phyloP scores from a whole-genome alignment of 2,113 vertebrate species.

The Rhadina sibilatrix region DNA sequence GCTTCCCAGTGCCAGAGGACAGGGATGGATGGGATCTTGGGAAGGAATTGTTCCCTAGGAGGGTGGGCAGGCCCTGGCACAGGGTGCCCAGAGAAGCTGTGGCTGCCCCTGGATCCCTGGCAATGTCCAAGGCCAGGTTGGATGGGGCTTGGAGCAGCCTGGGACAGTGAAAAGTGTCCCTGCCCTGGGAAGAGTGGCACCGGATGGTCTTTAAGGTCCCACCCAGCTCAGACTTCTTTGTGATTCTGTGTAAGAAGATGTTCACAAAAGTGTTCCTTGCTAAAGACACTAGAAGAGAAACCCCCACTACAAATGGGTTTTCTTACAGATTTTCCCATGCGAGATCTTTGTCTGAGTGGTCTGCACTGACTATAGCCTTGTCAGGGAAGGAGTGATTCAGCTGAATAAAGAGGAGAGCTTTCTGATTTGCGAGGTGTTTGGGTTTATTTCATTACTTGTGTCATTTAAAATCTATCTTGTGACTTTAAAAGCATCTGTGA shows the following conservation, averaged over 20 bases:
- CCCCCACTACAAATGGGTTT: accelerated
- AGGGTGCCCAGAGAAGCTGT: neutral
- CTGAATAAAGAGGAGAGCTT: neutral
- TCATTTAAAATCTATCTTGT: neutral
- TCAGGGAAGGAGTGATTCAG: neutral
- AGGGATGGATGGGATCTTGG: neutral
- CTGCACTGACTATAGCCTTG: neutral
- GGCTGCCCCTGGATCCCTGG: neutral
- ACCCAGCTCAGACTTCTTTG: neutral
- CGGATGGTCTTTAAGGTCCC: accelerated
- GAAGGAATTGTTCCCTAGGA: neutral
- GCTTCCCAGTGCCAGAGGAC: neutral
- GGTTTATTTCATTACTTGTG: neutral
- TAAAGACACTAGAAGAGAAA: neutral
- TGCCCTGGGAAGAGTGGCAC: accelerated
- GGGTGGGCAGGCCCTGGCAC: neutral
- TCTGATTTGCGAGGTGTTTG: neutral
- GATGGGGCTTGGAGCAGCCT: neutral
- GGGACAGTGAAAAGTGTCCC: neutral
- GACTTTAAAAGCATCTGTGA: neutral
- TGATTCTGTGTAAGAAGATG: accelerated
- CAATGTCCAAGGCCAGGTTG: neutral
- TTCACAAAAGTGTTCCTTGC: neutral
- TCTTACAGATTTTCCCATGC: neutral
- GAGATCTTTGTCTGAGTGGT: neutral